Evolutionary conservation across 2,888 invertebrate genomes (phyloP).

Genomic region (Fragum sueziense): DNA sequence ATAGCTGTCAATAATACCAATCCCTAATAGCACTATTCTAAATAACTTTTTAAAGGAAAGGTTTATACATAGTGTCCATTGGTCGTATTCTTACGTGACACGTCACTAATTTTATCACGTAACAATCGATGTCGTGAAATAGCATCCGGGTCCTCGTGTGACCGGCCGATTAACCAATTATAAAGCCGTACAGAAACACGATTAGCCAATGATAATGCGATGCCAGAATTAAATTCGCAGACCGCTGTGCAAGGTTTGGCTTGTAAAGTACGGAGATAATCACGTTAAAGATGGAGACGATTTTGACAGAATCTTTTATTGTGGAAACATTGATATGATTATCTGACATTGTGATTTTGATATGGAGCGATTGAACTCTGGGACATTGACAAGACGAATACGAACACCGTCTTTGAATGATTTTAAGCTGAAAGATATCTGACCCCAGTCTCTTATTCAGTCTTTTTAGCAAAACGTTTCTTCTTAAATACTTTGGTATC

Average conservation of each 20-base stretch:
- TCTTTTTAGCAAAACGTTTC: too few species aligned
- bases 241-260: not conserved
- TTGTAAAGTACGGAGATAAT: not conserved
- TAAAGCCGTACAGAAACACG: not conserved
- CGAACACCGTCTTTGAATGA: too few species aligned
- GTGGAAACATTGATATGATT: not conserved
- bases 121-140: constrained; percentile 1
- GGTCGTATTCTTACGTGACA: too few species aligned
- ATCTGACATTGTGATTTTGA: not conserved
- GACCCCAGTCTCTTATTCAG: too few species aligned
- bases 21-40: too few species aligned
- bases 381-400: not conserved
- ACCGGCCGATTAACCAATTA: not conserved
- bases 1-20: too few species aligned
- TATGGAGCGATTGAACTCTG: not conserved
- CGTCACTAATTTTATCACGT: constrained; percentile 10
- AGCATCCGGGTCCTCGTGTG: not conserved
- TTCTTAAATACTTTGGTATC: too few species aligned
- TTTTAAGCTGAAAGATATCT: too few species aligned
- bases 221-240: not conserved
- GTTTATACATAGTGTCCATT: too few species aligned
- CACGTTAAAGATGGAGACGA: not conserved
- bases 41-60: too few species aligned
- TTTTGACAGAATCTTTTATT: not conserved
- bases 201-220: not conserved